A percentile compares a stretch with the other conserved stretches of the same genome.
phyloP scores from a whole-genome alignment of 1,140 invertebrate genomes.

The Drosophila sulfurigaster region DNA sequence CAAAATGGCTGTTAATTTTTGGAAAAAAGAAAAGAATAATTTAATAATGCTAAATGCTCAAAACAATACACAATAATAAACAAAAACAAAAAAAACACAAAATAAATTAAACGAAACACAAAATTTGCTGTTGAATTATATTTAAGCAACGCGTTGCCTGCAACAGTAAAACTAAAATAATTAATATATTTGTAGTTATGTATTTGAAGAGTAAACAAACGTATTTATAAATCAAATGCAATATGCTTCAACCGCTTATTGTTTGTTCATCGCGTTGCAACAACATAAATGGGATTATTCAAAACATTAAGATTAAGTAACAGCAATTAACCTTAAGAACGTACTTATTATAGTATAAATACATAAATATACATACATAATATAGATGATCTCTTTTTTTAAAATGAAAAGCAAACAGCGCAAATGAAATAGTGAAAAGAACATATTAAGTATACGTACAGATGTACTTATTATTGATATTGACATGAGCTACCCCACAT shows the following conservation, averaged over 20 bases:
- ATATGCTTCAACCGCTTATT: slow-evolving; percentile 72
- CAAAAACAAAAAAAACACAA: slow-evolving; percentile 5
- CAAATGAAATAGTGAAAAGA: slow-evolving; percentile 34
- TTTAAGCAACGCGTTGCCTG: slow-evolving; percentile 76
- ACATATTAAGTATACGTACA: slow-evolving; percentile 29
- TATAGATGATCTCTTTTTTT: slow-evolving; percentile 62
- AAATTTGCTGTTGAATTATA: slow-evolving; percentile 65
- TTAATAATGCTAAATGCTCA: slow-evolving; percentile 63
- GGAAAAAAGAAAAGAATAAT: slow-evolving; percentile 56
- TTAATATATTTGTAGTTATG: slow-evolving; percentile 55
- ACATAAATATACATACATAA: slow-evolving; percentile 25
- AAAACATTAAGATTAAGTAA: slow-evolving; percentile 31
- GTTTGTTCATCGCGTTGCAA: slow-evolving; percentile 62
- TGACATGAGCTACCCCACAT: slow-evolving; percentile 43
- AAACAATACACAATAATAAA: slow-evolving; percentile 31
- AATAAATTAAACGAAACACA: slow-evolving; percentile 33
- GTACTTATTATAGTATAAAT: slow-evolving; percentile 53
- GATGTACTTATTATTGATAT: slow-evolving; percentile 47
- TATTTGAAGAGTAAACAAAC: slow-evolving; percentile 53
- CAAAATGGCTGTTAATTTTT: slow-evolving; percentile 85
- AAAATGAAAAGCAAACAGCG: slow-evolving; percentile 32
- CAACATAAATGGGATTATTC: too few species aligned
- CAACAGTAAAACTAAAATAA: slow-evolving; percentile 52
- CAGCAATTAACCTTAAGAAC: slow-evolving; percentile 56
- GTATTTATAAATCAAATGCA: slow-evolving; percentile 56